phyloP scores from a whole-genome alignment of 2,888 invertebrate genomes.

The Himalopsyche tibetana region DNA sequence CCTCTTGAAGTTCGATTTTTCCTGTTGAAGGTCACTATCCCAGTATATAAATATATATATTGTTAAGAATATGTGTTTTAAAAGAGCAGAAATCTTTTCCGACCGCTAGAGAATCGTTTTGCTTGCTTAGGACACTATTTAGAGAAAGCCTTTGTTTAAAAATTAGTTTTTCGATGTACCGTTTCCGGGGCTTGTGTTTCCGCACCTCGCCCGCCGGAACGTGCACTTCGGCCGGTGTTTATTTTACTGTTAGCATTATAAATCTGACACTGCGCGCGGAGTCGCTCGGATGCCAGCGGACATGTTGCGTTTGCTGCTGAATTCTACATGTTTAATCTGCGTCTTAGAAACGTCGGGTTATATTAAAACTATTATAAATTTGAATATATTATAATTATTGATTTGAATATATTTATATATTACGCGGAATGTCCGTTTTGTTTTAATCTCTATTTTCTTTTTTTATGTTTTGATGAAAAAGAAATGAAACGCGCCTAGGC shows the following conservation, averaged over 20 bases:
- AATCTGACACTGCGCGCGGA: slow-evolving; percentile 36
- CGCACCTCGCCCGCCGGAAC: slow-evolving; percentile 38
- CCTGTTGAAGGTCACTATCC: slow-evolving; percentile 54
- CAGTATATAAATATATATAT: slow-evolving; percentile 47
- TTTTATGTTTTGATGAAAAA: slow-evolving; percentile 32
- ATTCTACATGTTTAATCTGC: not conserved
- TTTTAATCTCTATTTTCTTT: slow-evolving; percentile 25
- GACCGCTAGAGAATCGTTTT: slow-evolving; percentile 60
- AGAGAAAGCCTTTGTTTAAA: slow-evolving; percentile 58
- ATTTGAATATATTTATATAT: slow-evolving; percentile 34
- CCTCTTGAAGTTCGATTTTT: slow-evolving; percentile 49
- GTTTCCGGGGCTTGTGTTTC: slow-evolving; percentile 27
- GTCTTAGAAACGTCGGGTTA: not conserved
- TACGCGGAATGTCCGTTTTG: slow-evolving; percentile 26
- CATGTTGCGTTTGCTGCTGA: not conserved
- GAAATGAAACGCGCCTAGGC: slow-evolving; percentile 57
- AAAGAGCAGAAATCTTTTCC: slow-evolving; percentile 56
- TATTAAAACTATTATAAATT: slow-evolving; percentile 7
- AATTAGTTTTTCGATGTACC: slow-evolving; percentile 57
- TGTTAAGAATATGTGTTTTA: slow-evolving; percentile 50
- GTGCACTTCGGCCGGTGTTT: slow-evolving; percentile 53
- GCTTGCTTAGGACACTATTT: slow-evolving; percentile 63
- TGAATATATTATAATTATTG: slow-evolving; percentile 16
- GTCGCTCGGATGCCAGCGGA: slow-evolving; percentile 9
- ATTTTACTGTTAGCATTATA: slow-evolving; percentile 46